phyloP scores from a whole-genome alignment of 2,797 vertebrate genomes.

The Leucoraja ocellata region DNA sequence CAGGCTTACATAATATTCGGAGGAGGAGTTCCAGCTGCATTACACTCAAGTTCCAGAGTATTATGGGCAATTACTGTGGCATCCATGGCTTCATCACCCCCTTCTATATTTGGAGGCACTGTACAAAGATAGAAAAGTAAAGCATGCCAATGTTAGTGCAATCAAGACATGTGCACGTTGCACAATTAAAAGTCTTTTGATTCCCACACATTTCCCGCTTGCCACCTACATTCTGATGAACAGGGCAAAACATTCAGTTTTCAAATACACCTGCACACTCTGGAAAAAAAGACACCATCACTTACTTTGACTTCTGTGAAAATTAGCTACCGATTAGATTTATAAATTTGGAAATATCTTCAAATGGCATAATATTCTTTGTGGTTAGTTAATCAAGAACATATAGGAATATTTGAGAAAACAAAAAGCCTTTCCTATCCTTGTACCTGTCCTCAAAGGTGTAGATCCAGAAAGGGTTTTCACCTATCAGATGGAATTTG shows the following conservation, averaged over 20 bases:
- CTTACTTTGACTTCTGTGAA: neutral
- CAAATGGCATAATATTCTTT: neutral
- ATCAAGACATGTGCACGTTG: neutral
- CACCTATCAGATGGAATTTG: neutral
- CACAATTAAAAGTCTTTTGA: neutral
- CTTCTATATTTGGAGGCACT: constrained; percentile 81
- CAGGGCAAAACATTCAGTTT: neutral
- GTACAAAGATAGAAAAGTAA: constrained; percentile 40
- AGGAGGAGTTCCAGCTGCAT: constrained; percentile 69
- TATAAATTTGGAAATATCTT: neutral
- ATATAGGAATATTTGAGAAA: neutral
- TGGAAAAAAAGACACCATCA: neutral
- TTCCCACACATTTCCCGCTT: too few species aligned
- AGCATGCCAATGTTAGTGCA: neutral
- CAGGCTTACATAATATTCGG: constrained; percentile 74
- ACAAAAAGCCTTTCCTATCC: neutral
- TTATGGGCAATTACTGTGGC: constrained; percentile 70
- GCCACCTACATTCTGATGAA: neutral
- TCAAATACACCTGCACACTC: neutral
- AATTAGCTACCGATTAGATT: neutral
- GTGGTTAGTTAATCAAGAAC: neutral
- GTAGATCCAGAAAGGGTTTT: neutral
- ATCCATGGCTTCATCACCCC: constrained; percentile 64
- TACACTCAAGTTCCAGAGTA: constrained; percentile 80
- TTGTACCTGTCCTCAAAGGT: neutral